These are phyloP conservation scores for Henricia sp. DNA, from an alignment of 53 echinoderm and acorn worm species.

Conservation along the genomic window DNA sequence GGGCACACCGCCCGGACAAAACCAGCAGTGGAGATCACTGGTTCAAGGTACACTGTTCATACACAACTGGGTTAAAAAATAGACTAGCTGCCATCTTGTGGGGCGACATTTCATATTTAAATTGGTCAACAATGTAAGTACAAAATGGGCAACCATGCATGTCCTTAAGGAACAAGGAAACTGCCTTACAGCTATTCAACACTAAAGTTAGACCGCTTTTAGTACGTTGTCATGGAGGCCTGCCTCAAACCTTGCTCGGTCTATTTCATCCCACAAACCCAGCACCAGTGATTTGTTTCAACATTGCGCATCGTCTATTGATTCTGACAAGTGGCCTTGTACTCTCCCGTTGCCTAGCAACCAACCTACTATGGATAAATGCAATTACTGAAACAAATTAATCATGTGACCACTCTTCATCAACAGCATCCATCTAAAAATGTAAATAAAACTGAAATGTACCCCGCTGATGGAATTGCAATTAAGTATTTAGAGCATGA, in stretches of 20 bases:
- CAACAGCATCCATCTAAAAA: conserved; percentile 36
- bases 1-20: too few relatives aligned
- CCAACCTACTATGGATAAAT: conserved; percentile 42
- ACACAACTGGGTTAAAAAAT: too few relatives aligned
- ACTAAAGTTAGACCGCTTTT: too few relatives aligned
- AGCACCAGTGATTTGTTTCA: conserved; percentile 45
- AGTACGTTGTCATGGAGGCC: background rate
- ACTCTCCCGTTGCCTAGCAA: conserved; percentile 50
- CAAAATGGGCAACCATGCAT: too few relatives aligned
- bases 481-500: conserved; percentile 1
- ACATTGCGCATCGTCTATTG: conserved; percentile 18
- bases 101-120: too few relatives aligned
- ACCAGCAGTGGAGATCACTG: too few relatives aligned
- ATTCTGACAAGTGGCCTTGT: conserved; percentile 60
- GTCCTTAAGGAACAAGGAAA: too few relatives aligned
- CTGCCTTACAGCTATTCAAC: too few relatives aligned
- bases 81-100: too few relatives aligned
- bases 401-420: conserved; percentile 44
- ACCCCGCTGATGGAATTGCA: background rate
- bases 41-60: too few relatives aligned
- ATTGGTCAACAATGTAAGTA: too few relatives aligned
- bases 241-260: background rate
- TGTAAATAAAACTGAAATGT: conserved; percentile 35
- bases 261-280: background rate
- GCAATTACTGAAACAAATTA: conserved; percentile 61